Percentiles rank a stretch among this genome's conserved stretches.
Evolutionary conservation across 2,888 invertebrate genomes (phyloP).

Genomic region (Holacanthella duospinosa): DNA sequence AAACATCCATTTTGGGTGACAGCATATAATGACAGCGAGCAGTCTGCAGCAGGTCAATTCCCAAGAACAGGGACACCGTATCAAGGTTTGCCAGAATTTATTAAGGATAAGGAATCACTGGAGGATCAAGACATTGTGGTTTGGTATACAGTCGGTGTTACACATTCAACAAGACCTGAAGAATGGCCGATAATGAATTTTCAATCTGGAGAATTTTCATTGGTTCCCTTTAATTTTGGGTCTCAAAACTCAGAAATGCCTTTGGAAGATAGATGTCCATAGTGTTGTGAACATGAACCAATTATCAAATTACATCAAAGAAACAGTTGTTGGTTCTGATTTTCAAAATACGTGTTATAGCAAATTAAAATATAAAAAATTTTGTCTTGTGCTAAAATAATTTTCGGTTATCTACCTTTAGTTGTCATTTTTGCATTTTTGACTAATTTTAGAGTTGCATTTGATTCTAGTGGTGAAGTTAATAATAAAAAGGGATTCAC

Average conservation of each 20-base stretch:
- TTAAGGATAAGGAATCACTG: not conserved
- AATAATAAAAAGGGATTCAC: no score
- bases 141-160: not conserved
- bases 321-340: no score
- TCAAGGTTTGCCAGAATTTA: not conserved
- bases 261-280: not conserved
- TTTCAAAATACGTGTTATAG: no score
- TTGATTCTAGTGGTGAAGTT: no score
- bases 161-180: conserved; percentile 1
- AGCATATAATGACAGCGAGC: not conserved
- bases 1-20: conserved; percentile 1
- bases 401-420: no score
- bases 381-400: no score
- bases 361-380: no score
- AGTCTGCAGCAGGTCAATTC: not conserved
- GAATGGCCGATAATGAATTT: conserved; percentile 2
- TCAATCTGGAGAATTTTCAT: not conserved
- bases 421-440: no score
- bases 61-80: not conserved
- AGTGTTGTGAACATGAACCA: no score
- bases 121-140: not conserved
- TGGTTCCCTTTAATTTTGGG: not conserved
- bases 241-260: not conserved
- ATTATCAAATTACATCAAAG: no score
- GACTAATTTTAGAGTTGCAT: no score